phyloP scores from a whole-genome alignment of 2,888 invertebrate species.

The Caenorhabditis afra region DNA sequence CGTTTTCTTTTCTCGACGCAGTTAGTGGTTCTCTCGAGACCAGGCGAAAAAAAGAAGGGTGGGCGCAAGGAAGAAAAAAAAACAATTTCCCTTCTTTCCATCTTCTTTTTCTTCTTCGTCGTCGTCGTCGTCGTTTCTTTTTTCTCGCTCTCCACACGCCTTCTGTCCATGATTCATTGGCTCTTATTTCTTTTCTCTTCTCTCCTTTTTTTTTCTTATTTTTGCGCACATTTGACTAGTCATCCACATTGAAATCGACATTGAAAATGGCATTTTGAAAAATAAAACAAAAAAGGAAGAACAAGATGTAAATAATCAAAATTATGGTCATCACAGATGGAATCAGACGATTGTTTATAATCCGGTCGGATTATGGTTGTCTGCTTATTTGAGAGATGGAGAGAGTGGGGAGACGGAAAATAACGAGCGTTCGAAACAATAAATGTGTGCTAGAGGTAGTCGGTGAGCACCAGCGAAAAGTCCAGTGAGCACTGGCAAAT shows the following conservation, averaged over 20 bases:
- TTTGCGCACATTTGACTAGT: slow-evolving; percentile 16
- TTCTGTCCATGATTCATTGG: slow-evolving; percentile 59
- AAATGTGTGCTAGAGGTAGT: too few relatives aligned
- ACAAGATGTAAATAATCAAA: too few relatives aligned
- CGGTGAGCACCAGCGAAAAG: too few relatives aligned
- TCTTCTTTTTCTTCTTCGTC: slow-evolving; percentile 24
- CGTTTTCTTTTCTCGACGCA: slow-evolving; percentile 14
- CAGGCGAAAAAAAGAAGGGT: slow-evolving; percentile 42
- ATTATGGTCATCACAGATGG: too few relatives aligned
- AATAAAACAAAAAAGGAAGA: too few relatives aligned
- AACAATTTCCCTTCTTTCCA: slow-evolving; percentile 44
- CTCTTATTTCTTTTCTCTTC: slow-evolving; percentile 54
- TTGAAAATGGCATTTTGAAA: too few relatives aligned
- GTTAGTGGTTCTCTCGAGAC: slow-evolving; percentile 51
- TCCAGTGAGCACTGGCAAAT: neutral
- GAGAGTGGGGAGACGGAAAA: too few relatives aligned
- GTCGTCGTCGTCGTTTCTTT: slow-evolving; percentile 26
- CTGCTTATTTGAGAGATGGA: too few relatives aligned
- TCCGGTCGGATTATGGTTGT: too few relatives aligned
- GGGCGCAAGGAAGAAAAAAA: slow-evolving; percentile 46
- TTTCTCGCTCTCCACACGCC: slow-evolving; percentile 31
- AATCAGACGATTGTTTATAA: too few relatives aligned
- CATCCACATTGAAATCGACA: neutral
- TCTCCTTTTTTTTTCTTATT: slow-evolving; percentile 38
- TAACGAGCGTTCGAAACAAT: too few relatives aligned